Conservation (phyloP, 2,797 vertebrate species). For the Rhinatrema bivittatum region DNA sequence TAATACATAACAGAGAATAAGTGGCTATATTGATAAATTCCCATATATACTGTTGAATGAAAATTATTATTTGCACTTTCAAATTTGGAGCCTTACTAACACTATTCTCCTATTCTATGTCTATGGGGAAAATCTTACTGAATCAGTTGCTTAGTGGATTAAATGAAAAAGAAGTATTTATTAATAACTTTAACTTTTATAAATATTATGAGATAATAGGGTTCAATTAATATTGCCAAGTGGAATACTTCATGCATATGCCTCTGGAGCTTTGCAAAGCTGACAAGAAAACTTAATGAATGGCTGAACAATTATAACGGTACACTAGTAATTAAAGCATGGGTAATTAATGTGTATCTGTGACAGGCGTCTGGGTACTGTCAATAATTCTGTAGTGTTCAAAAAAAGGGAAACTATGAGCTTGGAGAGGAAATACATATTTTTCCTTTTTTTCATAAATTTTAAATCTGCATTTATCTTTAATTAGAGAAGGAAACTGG, state of each 20-base stretch:
- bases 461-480: slow-evolving; percentile 56
- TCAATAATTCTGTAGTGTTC: slow-evolving; percentile 40
- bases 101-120: too few relatives aligned
- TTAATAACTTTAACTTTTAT: slow-evolving; percentile 45
- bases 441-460: slow-evolving; percentile 51
- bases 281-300: slow-evolving; percentile 81
- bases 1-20: slow-evolving; percentile 33
- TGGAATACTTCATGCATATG: slow-evolving; percentile 54
- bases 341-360: slow-evolving; percentile 87
- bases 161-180: slow-evolving; percentile 39
- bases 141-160: slow-evolving; percentile 14
- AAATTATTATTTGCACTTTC: slow-evolving; percentile 22
- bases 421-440: slow-evolving; percentile 49
- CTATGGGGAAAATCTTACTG: too few relatives aligned
- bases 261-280: slow-evolving; percentile 63
- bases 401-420: slow-evolving; percentile 45
- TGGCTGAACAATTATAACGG: slow-evolving; percentile 65
- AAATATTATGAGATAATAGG: slow-evolving; percentile 74
- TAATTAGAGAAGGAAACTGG: slow-evolving; percentile 60
- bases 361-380: slow-evolving; percentile 42
- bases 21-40: slow-evolving; percentile 22
- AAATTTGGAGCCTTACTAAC: too few relatives aligned
- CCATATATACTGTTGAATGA: slow-evolving; percentile 18
- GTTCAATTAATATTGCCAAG: slow-evolving; percentile 78
- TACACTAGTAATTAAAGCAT: slow-evolving; percentile 77